Evolutionary conservation across 1,140 invertebrate genomes (phyloP).

Genomic region (Matsumurasca onukii): DNA sequence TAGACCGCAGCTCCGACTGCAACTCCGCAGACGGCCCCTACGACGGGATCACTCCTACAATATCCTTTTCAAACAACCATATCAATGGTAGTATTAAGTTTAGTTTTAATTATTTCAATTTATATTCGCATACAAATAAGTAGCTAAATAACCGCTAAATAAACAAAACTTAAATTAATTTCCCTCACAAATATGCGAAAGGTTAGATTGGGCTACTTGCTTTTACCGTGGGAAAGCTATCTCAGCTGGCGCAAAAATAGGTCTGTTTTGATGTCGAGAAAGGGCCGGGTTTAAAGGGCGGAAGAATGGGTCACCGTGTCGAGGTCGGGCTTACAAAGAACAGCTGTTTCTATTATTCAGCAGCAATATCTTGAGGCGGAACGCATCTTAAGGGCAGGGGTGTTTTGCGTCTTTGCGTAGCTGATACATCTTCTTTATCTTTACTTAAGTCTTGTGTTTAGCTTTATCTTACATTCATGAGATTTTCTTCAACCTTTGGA

Average conservation of each 20-base stretch:
- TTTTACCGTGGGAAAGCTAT: too few species aligned
- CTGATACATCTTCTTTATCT: conserved; percentile 18
- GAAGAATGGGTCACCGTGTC: background rate
- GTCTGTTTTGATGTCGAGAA: too few species aligned
- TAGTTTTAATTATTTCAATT: background rate
- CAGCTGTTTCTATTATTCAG: conserved; percentile 24
- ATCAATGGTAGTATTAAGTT: conserved; percentile 9
- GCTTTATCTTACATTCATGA: conserved; percentile 9
- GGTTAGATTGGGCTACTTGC: too few species aligned
- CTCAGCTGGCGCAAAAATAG: too few species aligned
- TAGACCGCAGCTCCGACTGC: conserved; percentile 82
- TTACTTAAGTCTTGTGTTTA: too few species aligned
- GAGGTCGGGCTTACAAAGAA: conserved; percentile 1
- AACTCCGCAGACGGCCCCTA: conserved; percentile 84
- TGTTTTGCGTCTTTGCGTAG: conserved; percentile 12
- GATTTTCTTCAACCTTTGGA: background rate
- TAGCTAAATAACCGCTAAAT: too few species aligned
- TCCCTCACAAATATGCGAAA: too few species aligned
- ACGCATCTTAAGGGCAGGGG: conserved; percentile 4
- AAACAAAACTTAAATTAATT: too few species aligned
- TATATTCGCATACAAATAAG: too few species aligned
- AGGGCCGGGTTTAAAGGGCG: conserved; percentile 12
- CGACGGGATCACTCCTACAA: conserved; percentile 90
- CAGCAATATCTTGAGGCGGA: conserved; percentile 3
- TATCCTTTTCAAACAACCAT: conserved; percentile 73